Evolutionary conservation across 2,113 vertebrate species (phyloP), one percentile per base, ranked within the genome.

Genomic region (Phrynosoma blainvillii): DNA sequence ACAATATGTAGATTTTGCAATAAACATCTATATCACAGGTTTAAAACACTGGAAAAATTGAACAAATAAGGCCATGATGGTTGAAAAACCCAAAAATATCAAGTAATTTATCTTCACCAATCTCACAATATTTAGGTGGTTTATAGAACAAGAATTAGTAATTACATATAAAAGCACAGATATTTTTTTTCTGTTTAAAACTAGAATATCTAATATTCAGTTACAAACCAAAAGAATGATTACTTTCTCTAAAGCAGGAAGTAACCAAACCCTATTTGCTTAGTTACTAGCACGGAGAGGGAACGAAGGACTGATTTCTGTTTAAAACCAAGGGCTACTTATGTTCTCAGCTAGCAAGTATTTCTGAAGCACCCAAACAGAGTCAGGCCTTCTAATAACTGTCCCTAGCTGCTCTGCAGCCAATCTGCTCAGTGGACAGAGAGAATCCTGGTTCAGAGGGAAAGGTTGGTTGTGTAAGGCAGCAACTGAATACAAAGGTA

Each of bases 1-100:
- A 96, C 95, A 95, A 88, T 87, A 95, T 85, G 89, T 88, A 40
- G 62, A 42, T 87, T 93, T 90, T 93, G 91, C 90, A 93, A 95
- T 94, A 94, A 95, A 96, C 94, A 95, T 95, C 92, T 94, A 94
- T 95, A 79, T 93, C 95, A 96, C 95, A 93, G 94, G 92, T 91
- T 93, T 91, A 93, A 92, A 94, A 96, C 95, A 96, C 95, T 91
- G 93, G 71, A 94, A 95, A 93, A 95, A 94, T 71, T 79, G 95
- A 95, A 95, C 94, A 95, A 95, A 96, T 97, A 97, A 97, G 96
- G 96, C 96, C 96, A 95, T 97, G 95, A 96, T 95, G 95, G 96
- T 97, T 96, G 93, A 94, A 93, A 93, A 95, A 93, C 92, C 94
- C 94, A 95, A 94, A 93, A 89, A 95, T 94, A 95, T 93, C 93